A percentile compares a stretch with the other conserved stretches of the same genome.
Conservation (phyloP, 2,888 invertebrate genomes). For the Sesamia inferens region DNA sequence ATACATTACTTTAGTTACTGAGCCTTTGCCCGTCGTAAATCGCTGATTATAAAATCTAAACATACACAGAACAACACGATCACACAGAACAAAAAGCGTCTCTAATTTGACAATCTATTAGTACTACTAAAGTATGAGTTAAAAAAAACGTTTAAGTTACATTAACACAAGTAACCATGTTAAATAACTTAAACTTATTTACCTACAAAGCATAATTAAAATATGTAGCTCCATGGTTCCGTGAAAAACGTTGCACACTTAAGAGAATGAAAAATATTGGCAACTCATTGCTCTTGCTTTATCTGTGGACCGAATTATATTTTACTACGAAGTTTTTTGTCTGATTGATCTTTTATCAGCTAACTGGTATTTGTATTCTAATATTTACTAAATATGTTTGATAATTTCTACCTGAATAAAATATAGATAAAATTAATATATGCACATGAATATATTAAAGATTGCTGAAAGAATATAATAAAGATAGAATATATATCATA, state of each 20-base stretch:
- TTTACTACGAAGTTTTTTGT: constrained; percentile 29
- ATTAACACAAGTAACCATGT: constrained; percentile 5
- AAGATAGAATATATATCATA: neutral
- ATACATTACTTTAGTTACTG: too few relatives aligned
- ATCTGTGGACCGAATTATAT: constrained; percentile 34
- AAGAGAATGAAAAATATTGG: constrained; percentile 50
- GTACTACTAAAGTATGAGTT: constrained; percentile 20
- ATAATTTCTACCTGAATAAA: neutral
- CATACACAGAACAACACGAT: neutral
- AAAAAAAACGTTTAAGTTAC: neutral
- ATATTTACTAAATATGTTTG: neutral
- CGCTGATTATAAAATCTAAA: neutral
- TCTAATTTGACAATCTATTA: neutral
- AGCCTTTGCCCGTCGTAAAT: neutral
- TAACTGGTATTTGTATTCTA: neutral
- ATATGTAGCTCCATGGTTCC: constrained; percentile 37
- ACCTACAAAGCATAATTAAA: constrained; percentile 13
- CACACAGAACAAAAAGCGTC: neutral
- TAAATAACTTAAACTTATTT: too few relatives aligned
- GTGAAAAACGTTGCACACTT: constrained; percentile 45
- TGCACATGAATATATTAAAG: neutral
- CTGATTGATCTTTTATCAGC: constrained; percentile 8
- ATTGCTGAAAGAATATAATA: neutral
- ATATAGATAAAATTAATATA: neutral
- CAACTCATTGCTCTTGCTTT: constrained; percentile 44